A percentile compares a stretch with the other conserved stretches of the same genome.
phyloP scores from a whole-genome alignment of 1,140 invertebrate genomes.

The Lycorma delicatula region DNA sequence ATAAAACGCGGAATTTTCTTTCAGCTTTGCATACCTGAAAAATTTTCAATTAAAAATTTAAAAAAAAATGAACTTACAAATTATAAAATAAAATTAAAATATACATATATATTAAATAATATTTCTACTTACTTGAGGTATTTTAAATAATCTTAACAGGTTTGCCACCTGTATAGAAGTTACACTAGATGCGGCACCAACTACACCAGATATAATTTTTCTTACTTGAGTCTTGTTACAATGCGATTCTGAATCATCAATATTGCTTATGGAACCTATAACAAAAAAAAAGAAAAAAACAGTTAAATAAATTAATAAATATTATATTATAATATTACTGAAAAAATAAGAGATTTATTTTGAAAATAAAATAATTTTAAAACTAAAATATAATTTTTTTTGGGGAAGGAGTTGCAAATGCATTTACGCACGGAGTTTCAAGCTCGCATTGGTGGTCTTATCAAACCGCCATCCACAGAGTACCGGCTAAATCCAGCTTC shows the following conservation, averaged over 20 bases:
- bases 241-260: constrained; percentile 80
- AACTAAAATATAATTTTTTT: not conserved
- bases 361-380: not conserved
- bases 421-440: not conserved
- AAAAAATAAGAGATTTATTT: not conserved
- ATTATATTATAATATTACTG: not conserved
- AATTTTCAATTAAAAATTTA: no score
- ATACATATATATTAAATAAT: no score
- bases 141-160: constrained; percentile 85
- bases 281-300: not conserved
- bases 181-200: constrained; percentile 90
- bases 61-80: no score
- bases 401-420: not conserved
- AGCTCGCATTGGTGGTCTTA: not conserved
- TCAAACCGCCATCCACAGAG: no score
- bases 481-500: no score
- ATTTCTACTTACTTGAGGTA: constrained; percentile 89
- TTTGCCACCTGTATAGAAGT: constrained; percentile 96
- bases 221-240: constrained; percentile 76
- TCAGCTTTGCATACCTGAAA: no score
- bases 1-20: no score
- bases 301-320: not conserved
- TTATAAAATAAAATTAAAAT: no score
- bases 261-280: constrained; percentile 88
- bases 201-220: constrained; percentile 88